phyloP scores from a whole-genome alignment of 2,888 invertebrate species.

The Heliconius erato region DNA sequence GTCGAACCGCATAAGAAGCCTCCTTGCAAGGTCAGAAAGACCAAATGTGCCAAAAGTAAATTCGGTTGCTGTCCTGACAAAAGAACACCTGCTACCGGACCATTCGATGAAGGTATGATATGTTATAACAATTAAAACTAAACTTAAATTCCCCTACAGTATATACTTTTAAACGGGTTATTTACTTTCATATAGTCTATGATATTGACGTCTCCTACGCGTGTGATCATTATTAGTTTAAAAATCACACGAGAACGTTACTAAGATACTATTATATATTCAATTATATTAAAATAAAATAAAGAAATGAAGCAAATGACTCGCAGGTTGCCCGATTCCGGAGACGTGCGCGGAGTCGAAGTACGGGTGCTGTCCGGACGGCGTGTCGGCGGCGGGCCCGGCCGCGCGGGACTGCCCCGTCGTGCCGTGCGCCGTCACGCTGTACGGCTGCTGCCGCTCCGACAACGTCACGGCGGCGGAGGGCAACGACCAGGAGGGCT shows the following conservation, averaged over 20 bases:
- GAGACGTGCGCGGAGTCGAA: slow-evolving; percentile 91
- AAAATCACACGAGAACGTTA: not conserved
- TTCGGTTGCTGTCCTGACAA: slow-evolving; percentile 96
- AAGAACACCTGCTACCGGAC: slow-evolving; percentile 91
- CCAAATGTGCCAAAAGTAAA: slow-evolving; percentile 86
- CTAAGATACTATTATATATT: not conserved
- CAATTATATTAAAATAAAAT: not conserved
- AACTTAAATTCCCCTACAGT: not conserved
- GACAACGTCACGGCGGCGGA: slow-evolving; percentile 91
- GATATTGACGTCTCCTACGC: not conserved
- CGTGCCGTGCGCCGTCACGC: slow-evolving; percentile 89
- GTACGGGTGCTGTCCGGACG: slow-evolving; percentile 93
- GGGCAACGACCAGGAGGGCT: slow-evolving; percentile 94
- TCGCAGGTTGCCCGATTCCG: slow-evolving; percentile 88
- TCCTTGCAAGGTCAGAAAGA: slow-evolving; percentile 86
- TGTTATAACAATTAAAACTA: not conserved
- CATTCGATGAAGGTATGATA: slow-evolving; percentile 89
- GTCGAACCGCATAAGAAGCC: slow-evolving; percentile 78
- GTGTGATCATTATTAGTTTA: not conserved
- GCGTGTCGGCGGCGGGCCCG: slow-evolving; percentile 90
- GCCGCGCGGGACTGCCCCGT: slow-evolving; percentile 91
- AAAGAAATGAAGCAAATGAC: not conserved
- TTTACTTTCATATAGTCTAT: not conserved
- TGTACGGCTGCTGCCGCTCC: slow-evolving; percentile 93
- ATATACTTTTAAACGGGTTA: too few relatives aligned